Evolutionary conservation across 2,888 invertebrate species (phyloP).

Genomic region (Stenolophus ochropezus): DNA sequence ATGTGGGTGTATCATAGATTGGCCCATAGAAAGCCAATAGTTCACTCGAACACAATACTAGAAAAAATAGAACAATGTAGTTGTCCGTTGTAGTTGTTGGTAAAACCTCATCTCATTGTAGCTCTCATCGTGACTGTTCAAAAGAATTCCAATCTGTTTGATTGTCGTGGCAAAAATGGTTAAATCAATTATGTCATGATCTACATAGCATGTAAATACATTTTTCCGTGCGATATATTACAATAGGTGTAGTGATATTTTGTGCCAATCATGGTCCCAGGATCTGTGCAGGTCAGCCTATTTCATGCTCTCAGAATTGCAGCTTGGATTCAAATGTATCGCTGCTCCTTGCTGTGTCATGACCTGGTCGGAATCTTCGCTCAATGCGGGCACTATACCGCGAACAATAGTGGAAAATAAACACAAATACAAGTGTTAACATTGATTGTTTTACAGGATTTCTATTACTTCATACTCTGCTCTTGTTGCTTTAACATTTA

Average conservation of each 20-base stretch:
- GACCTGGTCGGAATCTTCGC: not conserved
- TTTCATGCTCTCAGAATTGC: slow-evolving; percentile 55
- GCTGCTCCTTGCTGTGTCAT: slow-evolving; percentile 17
- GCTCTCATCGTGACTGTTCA: slow-evolving; percentile 26
- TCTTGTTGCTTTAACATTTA: not conserved
- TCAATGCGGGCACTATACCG: not conserved
- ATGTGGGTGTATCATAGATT: slow-evolving; percentile 30
- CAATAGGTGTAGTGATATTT: slow-evolving; percentile 52
- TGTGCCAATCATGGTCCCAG: slow-evolving; percentile 53
- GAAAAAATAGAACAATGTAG: slow-evolving; percentile 36
- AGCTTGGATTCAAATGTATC: slow-evolving; percentile 43
- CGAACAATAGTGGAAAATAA: slow-evolving; percentile 8
- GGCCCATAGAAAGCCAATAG: slow-evolving; percentile 23
- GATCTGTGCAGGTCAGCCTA: slow-evolving; percentile 50
- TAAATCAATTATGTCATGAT: slow-evolving; percentile 58
- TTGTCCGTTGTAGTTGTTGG: slow-evolving; percentile 14
- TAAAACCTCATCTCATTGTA: slow-evolving; percentile 25
- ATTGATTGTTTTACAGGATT: not conserved
- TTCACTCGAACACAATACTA: slow-evolving; percentile 26
- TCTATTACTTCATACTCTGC: not conserved
- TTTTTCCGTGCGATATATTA: slow-evolving; percentile 55
- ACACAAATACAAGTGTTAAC: not conserved
- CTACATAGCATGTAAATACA: slow-evolving; percentile 59
- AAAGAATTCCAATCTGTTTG: slow-evolving; percentile 49
- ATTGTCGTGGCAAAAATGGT: slow-evolving; percentile 57